A percentile compares a stretch with the other conserved stretches of the same genome.
Evolutionary conservation across 2,797 vertebrate species (phyloP).

Genomic region (Sebastes ruberrimus): DNA sequence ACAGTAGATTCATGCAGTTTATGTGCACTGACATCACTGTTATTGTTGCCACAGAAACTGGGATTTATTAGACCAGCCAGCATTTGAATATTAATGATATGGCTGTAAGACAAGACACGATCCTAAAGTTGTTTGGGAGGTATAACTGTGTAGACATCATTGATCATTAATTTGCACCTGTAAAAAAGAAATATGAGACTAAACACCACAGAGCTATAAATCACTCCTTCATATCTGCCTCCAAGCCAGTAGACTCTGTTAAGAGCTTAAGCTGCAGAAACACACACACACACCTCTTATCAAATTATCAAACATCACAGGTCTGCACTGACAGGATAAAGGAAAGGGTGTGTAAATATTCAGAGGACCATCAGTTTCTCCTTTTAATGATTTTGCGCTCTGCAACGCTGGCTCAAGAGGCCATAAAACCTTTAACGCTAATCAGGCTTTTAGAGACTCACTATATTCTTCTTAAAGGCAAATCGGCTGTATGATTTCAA

Average conservation of each 20-base stretch:
- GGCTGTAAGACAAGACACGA: not conserved
- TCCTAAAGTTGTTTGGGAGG: not conserved
- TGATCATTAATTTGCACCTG: not conserved
- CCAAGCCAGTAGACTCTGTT: not conserved
- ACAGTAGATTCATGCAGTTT: not conserved
- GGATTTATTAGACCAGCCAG: not conserved
- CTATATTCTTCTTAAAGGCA: slow-evolving; percentile 29
- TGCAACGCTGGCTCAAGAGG: slow-evolving; percentile 17
- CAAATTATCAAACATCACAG: not conserved
- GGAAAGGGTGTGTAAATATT: slow-evolving; percentile 15
- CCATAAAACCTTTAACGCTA: slow-evolving; percentile 39
- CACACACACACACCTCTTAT: not conserved
- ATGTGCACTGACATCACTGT: not conserved
- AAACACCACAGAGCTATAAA: not conserved
- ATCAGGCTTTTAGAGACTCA: slow-evolving; percentile 43
- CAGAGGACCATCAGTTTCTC: not conserved
- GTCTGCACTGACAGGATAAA: not conserved
- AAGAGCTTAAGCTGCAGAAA: not conserved
- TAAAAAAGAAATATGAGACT: not conserved
- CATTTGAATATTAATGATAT: not conserved
- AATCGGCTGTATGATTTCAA: slow-evolving; percentile 35
- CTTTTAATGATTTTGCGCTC: slow-evolving; percentile 37
- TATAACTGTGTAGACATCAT: not conserved
- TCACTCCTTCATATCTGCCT: not conserved
- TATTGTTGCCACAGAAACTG: not conserved